Percentiles rank a stretch among this genome's conserved stretches.
Evolutionary conservation across 2,113 vertebrate genomes (phyloP).

Genomic region (Paralichthys olivaceus): DNA sequence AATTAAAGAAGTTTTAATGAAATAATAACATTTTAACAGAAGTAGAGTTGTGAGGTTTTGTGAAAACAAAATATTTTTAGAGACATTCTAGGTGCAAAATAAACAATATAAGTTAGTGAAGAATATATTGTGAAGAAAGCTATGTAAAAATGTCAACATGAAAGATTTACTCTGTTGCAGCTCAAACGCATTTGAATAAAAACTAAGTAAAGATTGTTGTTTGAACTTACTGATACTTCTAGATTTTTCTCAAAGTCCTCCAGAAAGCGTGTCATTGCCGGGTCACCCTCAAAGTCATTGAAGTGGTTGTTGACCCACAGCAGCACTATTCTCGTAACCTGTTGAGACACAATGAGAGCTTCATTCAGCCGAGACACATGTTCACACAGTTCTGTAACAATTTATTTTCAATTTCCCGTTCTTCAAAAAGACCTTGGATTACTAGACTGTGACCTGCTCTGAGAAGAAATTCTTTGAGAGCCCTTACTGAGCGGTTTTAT

Average conservation of each 20-base stretch:
- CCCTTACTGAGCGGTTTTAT: background rate
- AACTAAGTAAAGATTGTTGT: background rate
- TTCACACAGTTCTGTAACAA: background rate
- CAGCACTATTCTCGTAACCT: conserved; percentile 96
- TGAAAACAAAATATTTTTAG: too few relatives aligned
- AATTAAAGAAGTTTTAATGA: too few relatives aligned
- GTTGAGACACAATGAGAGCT: conserved; percentile 3
- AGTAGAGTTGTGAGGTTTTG: too few relatives aligned
- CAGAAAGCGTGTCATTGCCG: conserved; percentile 93
- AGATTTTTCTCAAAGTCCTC: conserved; percentile 96
- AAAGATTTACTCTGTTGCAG: background rate
- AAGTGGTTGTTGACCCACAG: conserved; percentile 99
- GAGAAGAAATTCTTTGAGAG: background rate
- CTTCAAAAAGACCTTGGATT: background rate
- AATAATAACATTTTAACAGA: too few relatives aligned
- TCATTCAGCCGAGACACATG: background rate
- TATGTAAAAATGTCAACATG: too few relatives aligned
- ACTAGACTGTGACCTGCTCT: background rate
- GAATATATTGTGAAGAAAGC: too few relatives aligned
- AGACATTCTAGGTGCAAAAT: too few relatives aligned
- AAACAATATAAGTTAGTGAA: too few relatives aligned
- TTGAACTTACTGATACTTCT: conserved; percentile 87
- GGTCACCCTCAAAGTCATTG: conserved; percentile 97
- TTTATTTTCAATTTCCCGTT: background rate
- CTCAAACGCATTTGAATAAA: background rate